Evolutionary conservation across 53 echinoderm and acorn worm genomes (phyloP).

Genomic region (Apostichopus leukothele): DNA sequence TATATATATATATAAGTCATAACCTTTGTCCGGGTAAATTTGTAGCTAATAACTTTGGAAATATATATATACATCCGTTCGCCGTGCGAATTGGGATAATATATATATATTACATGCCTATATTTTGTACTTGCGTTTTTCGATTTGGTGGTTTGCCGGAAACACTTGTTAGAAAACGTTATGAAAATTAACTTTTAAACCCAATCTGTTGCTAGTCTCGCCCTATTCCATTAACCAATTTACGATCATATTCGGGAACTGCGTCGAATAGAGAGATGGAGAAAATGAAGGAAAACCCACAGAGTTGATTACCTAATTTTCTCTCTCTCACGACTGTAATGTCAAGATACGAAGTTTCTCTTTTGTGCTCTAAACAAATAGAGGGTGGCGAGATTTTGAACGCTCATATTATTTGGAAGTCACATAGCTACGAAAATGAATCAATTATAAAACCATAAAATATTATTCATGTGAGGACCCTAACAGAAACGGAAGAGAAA

Average conservation of each 20-base stretch:
- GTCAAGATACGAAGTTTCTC: not conserved
- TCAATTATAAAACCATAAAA: conserved; percentile 44
- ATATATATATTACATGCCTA: not conserved
- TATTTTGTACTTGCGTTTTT: not conserved
- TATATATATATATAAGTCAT: not conserved
- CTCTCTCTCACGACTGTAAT: not conserved
- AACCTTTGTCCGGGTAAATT: conserved; percentile 7
- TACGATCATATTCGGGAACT: conserved; percentile 5
- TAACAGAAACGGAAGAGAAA: conserved; percentile 1
- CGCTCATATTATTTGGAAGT: not conserved
- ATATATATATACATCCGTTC: not conserved
- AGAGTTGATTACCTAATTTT: not conserved
- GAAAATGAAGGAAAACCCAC: not conserved
- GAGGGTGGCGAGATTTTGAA: conserved; percentile 6
- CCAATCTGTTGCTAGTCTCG: conserved; percentile 28
- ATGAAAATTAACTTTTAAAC: conserved; percentile 42
- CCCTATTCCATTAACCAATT: conserved; percentile 36
- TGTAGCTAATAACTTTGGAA: not conserved
- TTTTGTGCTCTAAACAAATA: conserved; percentile 16
- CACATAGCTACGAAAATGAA: conserved; percentile 32
- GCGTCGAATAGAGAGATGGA: not conserved
- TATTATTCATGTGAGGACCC: conserved; percentile 40
- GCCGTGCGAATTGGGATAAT: not conserved
- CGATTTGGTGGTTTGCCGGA: not conserved
- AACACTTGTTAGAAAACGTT: conserved; percentile 6